Percentiles rank a stretch among this genome's conserved stretches.
Conservation (phyloP, 2,888 invertebrate species). For the Scaptomyza caliginosa region DNA sequence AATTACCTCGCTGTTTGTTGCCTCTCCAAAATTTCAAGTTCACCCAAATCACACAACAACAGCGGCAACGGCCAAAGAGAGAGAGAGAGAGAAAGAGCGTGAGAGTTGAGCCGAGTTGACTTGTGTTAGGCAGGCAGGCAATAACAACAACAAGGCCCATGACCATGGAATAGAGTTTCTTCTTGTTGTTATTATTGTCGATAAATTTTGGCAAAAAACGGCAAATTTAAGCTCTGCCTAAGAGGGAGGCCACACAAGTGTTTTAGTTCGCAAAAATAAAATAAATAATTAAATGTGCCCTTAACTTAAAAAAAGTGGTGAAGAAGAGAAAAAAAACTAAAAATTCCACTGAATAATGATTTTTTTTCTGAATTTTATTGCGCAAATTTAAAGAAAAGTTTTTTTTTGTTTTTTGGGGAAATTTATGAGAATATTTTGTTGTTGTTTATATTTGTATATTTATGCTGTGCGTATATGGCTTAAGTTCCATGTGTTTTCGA, state of each 20-base stretch:
- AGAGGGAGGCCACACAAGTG: conserved; percentile 35
- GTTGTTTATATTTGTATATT: conserved; percentile 14
- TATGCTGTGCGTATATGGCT: neutral
- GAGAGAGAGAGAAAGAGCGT: neutral
- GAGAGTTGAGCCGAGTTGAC: conserved; percentile 3
- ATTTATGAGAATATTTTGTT: conserved; percentile 7
- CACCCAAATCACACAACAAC: conserved; percentile 52
- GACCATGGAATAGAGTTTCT: conserved; percentile 9
- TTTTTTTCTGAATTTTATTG: conserved; percentile 5
- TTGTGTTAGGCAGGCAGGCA: conserved; percentile 1
- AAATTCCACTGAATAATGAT: conserved; percentile 2
- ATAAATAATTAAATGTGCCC: conserved; percentile 17
- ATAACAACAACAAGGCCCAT: conserved; percentile 9
- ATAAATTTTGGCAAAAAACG: conserved; percentile 10
- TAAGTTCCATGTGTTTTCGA: conserved; percentile 25
- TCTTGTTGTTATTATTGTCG: conserved; percentile 20
- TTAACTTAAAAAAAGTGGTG: neutral
- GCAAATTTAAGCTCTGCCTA: conserved; percentile 6
- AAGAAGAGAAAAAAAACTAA: neutral
- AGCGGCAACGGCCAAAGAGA: neutral
- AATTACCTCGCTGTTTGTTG: conserved; percentile 60
- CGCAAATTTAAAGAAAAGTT: conserved; percentile 13
- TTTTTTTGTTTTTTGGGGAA: neutral
- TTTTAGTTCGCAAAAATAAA: conserved; percentile 22
- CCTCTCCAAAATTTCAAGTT: conserved; percentile 78